Evolutionary conservation across 2,888 invertebrate genomes (phyloP).

Genomic region (Agelastica alni): DNA sequence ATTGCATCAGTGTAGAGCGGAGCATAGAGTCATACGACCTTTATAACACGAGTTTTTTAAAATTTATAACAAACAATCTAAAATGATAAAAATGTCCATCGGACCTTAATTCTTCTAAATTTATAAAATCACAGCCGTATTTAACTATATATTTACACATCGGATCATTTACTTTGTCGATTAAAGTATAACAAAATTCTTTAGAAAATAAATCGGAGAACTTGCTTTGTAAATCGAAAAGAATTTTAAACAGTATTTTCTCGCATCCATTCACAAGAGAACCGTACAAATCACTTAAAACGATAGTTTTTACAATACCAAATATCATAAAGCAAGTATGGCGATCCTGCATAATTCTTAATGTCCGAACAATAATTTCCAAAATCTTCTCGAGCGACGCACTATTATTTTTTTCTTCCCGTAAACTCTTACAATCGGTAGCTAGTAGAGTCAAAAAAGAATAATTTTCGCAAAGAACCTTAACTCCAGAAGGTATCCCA

Average conservation of each 20-base stretch:
- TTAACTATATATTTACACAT: constrained; percentile 51
- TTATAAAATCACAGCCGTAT: constrained; percentile 48
- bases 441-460: constrained; percentile 74
- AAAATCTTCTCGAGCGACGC: constrained; percentile 35
- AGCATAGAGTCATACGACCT: no score
- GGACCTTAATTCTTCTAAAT: constrained; percentile 22
- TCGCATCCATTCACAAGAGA: constrained; percentile 16
- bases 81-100: constrained; percentile 31
- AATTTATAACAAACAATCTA: constrained; percentile 30
- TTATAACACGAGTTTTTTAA: no score
- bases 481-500: constrained; percentile 66
- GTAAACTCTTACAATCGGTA: constrained; percentile 43
- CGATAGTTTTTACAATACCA: constrained; percentile 26
- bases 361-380: constrained; percentile 38
- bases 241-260: constrained; percentile 31
- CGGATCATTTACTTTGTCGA: constrained; percentile 43
- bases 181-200: constrained; percentile 37
- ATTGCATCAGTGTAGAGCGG: no score
- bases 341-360: constrained; percentile 30
- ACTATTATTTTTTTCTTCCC: constrained; percentile 10
- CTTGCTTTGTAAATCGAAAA: constrained; percentile 22
- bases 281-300: constrained; percentile 24
- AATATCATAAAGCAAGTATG: constrained; percentile 26
- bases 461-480: constrained; percentile 68
- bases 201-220: constrained; percentile 18